Evolutionary conservation across 2,113 vertebrate genomes (phyloP).

Genomic region (Prionailurus bengalensis): DNA sequence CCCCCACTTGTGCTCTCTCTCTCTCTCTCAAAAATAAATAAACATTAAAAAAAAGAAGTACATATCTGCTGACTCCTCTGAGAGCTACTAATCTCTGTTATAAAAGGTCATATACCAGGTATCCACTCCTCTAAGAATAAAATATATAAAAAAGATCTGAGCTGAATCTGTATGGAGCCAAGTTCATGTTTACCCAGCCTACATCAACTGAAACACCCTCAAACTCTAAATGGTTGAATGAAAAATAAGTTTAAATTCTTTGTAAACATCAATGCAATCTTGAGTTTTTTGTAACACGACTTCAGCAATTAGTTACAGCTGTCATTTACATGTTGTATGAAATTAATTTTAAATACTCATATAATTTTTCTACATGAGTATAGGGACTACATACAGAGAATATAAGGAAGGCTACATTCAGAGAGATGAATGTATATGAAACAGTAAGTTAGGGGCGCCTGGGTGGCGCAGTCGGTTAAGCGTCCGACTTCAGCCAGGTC

Average conservation of each 20-base stretch:
- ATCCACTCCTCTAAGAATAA: neutral
- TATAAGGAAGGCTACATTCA: neutral
- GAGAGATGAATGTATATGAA: neutral
- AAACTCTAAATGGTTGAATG: neutral
- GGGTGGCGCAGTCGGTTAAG: too few species aligned
- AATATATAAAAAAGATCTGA: neutral
- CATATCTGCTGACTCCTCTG: neutral
- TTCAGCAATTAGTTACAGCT: neutral
- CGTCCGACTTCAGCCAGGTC: too few species aligned
- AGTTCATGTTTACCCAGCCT: neutral
- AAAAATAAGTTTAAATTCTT: neutral
- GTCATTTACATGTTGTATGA: neutral
- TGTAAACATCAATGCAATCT: neutral
- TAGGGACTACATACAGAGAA: neutral
- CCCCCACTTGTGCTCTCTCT: too few species aligned
- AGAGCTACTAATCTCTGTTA: neutral
- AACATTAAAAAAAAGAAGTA: neutral
- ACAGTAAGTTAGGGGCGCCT: neutral
- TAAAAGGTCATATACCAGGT: neutral
- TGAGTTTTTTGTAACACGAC: neutral
- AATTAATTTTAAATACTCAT: neutral
- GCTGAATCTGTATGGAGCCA: neutral
- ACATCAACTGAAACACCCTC: neutral
- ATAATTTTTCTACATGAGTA: neutral
- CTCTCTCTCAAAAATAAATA: too few species aligned